Percentiles rank a stretch among this genome's conserved stretches.
phyloP scores from a whole-genome alignment of 2,113 vertebrate genomes.

The Tragelaphus buxtoni region DNA sequence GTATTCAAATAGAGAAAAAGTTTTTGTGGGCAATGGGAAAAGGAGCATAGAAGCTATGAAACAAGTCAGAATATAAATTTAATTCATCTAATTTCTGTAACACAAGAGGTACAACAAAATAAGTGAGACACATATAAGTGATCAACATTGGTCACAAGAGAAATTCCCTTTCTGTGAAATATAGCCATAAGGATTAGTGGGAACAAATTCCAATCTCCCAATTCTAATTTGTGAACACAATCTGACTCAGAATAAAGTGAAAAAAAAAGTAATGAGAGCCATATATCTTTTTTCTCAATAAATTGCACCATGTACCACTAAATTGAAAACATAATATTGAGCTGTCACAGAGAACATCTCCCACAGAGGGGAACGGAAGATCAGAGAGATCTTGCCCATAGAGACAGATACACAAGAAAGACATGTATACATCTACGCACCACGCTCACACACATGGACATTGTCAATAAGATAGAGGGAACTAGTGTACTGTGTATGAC shows the following conservation, averaged over 20 bases:
- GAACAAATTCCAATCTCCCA: not conserved
- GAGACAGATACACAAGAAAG: not conserved
- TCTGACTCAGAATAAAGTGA: not conserved
- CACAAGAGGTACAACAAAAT: not conserved
- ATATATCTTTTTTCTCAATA: not conserved
- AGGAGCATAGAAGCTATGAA: not conserved
- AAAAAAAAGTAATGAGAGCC: not conserved
- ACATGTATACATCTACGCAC: not conserved
- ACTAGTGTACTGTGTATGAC: not conserved
- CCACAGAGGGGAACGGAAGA: not conserved
- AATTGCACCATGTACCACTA: not conserved
- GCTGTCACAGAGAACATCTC: not conserved
- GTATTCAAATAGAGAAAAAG: not conserved
- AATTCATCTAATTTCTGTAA: not conserved
- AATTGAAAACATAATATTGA: not conserved
- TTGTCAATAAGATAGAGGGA: not conserved
- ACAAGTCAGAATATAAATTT: not conserved
- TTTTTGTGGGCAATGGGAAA: not conserved
- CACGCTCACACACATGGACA: not conserved
- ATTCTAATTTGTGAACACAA: not conserved
- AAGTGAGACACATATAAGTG: not conserved
- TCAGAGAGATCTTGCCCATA: not conserved
- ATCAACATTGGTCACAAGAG: not conserved
- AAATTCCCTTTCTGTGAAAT: not conserved
- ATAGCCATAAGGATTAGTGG: not conserved